Evolutionary conservation across 2,797 vertebrate species (phyloP).

Genomic region (Gymnoscopelus braueri): DNA sequence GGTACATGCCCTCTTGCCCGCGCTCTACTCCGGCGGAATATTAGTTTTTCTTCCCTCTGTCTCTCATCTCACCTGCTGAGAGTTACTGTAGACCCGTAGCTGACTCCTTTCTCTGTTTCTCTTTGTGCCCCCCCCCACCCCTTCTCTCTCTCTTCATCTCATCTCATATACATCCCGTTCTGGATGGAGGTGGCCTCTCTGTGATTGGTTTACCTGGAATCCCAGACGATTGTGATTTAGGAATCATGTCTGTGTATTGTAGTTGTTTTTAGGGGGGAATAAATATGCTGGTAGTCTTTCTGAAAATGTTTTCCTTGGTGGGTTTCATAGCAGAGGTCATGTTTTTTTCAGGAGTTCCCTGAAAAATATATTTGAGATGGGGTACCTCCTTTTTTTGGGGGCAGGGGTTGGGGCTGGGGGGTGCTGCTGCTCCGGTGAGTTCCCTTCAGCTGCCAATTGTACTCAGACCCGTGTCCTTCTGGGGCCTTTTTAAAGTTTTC

Average conservation of each 20-base stretch:
- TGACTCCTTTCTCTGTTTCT: conserved; percentile 37
- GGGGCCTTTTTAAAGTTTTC: conserved; percentile 33
- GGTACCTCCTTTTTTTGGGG: too few species aligned
- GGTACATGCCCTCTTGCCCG: conserved; percentile 63
- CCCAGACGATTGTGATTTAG: conserved; percentile 59
- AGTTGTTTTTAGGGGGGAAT: conserved; percentile 55
- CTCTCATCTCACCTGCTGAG: conserved; percentile 64
- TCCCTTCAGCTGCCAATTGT: conserved; percentile 66
- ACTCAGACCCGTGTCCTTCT: conserved; percentile 48
- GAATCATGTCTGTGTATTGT: conserved; percentile 26
- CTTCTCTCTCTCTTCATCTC: neutral
- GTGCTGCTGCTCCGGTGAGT: conserved; percentile 41
- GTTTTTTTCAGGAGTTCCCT: conserved; percentile 15
- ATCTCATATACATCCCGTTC: conserved; percentile 12
- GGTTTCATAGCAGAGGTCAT: conserved; percentile 61
- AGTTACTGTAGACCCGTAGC: conserved; percentile 56
- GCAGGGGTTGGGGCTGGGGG: too few species aligned
- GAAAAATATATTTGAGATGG: too few species aligned
- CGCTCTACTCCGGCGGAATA: conserved; percentile 58
- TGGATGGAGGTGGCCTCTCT: conserved; percentile 43
- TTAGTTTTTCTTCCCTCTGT: conserved; percentile 40
- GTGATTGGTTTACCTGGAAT: conserved; percentile 35
- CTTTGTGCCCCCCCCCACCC: conserved; percentile 42
- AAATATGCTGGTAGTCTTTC: conserved; percentile 61
- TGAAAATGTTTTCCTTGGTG: conserved; percentile 71